Conservation (phyloP, 2,797 vertebrate genomes). For the Lerista edwardsae region DNA sequence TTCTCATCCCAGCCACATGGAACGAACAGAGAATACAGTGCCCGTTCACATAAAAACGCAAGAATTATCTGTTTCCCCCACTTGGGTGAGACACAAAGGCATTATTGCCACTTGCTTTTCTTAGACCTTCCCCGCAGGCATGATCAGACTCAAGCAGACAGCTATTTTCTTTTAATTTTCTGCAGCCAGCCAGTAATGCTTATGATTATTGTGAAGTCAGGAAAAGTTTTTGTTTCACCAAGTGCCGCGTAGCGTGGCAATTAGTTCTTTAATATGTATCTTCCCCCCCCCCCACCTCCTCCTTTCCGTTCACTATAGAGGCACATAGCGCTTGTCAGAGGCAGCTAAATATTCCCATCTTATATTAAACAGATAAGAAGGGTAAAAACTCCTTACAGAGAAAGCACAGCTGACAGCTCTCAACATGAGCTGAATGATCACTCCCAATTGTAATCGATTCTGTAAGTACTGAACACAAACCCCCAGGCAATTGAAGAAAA, state of each 20-base stretch:
- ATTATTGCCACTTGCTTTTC: constrained; percentile 73
- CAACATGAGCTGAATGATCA: constrained; percentile 87
- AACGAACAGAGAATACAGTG: constrained; percentile 47
- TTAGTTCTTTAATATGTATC: constrained; percentile 74
- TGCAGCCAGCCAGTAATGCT: constrained; percentile 79
- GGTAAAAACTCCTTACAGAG: constrained; percentile 71
- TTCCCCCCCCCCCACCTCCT: background rate
- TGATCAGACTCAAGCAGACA: constrained; percentile 78
- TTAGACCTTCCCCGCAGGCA: constrained; percentile 76
- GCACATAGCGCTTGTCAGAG: constrained; percentile 73
- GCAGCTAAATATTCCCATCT: constrained; percentile 78
- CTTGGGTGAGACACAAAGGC: constrained; percentile 76
- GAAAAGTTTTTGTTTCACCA: constrained; percentile 82
- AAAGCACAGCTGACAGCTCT: constrained; percentile 82
- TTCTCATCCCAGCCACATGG: constrained; percentile 12
- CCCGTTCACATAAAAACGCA: constrained; percentile 70
- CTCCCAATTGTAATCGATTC: constrained; percentile 88
- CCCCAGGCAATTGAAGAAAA: constrained; percentile 85
- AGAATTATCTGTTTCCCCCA: constrained; percentile 58
- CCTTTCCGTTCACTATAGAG: constrained; percentile 47
- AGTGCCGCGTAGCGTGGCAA: constrained; percentile 79
- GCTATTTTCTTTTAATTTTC: constrained; percentile 82
- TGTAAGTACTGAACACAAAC: constrained; percentile 84
- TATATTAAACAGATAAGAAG: constrained; percentile 74
- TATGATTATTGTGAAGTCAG: constrained; percentile 83